Conservation (phyloP, 2,888 invertebrate species). For the Diadegma fenestrale region DNA sequence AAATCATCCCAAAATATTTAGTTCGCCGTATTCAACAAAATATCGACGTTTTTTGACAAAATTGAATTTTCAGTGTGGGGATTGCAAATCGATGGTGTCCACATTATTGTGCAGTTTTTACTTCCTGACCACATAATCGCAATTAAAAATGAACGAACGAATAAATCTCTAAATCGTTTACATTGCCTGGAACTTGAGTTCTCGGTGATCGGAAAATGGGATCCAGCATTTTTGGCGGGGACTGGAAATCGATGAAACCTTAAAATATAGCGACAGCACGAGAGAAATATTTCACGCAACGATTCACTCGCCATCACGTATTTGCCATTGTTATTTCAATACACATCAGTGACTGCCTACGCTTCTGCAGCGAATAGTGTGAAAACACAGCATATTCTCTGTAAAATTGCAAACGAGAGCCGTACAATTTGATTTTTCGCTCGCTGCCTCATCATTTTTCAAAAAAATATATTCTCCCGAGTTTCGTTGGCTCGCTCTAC, state of each 20-base stretch:
- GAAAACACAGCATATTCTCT: neutral
- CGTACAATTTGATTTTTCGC: constrained; percentile 45
- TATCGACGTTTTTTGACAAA: too few species aligned
- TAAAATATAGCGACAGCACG: neutral
- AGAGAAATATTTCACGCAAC: constrained; percentile 12
- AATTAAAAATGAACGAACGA: neutral
- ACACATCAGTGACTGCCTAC: neutral
- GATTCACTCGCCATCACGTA: constrained; percentile 1
- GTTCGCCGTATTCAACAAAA: too few species aligned
- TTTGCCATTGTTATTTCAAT: constrained; percentile 22
- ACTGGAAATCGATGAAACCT: neutral
- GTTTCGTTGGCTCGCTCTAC: neutral
- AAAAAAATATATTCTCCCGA: constrained; percentile 15
- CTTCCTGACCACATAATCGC: neutral
- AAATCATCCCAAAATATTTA: too few species aligned
- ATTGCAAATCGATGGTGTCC: neutral
- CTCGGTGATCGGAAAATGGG: neutral
- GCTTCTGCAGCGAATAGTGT: neutral
- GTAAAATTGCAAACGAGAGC: neutral
- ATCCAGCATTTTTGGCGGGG: neutral
- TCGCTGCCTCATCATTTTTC: constrained; percentile 40
- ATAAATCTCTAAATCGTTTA: neutral
- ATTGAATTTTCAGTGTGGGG: too few species aligned
- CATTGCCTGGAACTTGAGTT: neutral
- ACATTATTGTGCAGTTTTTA: neutral